Base-by-base conservation (phyloP, 1,140 invertebrate species). In the Colletes gigas region DNA sequence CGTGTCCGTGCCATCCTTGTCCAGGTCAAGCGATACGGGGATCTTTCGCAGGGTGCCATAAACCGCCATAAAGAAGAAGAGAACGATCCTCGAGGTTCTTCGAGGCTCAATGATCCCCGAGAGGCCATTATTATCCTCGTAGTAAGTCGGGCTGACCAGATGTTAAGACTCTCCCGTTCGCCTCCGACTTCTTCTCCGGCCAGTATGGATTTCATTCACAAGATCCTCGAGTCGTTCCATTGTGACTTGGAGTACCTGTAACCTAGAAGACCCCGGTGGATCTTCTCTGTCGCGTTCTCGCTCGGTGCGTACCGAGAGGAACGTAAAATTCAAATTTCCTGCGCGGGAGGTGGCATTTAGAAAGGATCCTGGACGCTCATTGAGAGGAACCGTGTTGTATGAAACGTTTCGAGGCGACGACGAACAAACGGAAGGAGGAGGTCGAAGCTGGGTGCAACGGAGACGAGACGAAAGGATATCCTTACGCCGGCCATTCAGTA, bases 171-270 rank as follows among this genome's bases (percentile, higher is more conserved):
- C 50, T 54, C 10, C 59, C 69, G 39, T 59, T 75, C 63, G 66
- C 39, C 73, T 75, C 2, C 67, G 78, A 14, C n/a, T 81, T 65
- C 75, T 57, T 57, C 73, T 69, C 30, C 30, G 30, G 30, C 30
- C 30, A 88, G 88, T 90, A 88, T 89, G 83, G 55, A 83, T 90
- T 92, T 92, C 91, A 92, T 92, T 92, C 89, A 92, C 86, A 80
- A 90, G 88, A 86, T 87, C 78, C 88, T 89, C 83, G 76, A 90
- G 87, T 78, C 81, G 74, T 14, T n/a, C 69, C 67, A 90, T 92
- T 92, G 89, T 92, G 44, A 19, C 39, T 55, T 91, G 52, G 87
- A 92, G 90, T 91, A 90, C 86, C 89, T 91, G 90, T 91, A 91
- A 91, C 88, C 50, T 89, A 89, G 82, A 84, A 82, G 79, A 78